Conservation (phyloP, 2,797 vertebrate species). For the Loriculus beryllinus region DNA sequence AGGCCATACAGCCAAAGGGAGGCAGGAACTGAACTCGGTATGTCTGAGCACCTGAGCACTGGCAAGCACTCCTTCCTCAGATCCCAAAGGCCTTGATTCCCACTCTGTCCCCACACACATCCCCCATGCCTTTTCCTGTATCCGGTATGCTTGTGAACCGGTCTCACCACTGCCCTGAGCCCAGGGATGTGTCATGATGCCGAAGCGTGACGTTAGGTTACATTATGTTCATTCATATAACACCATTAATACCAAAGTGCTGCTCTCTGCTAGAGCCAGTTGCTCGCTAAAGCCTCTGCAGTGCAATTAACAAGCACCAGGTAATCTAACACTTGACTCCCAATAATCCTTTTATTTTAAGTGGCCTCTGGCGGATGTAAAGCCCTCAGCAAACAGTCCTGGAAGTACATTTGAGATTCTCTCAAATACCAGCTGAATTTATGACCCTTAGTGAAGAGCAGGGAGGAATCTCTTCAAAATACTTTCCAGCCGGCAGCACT, state of each 20-base stretch:
- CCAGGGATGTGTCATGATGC: neutral
- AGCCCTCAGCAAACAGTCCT: constrained; percentile 46
- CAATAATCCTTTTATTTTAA: constrained; percentile 74
- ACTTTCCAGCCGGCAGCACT: constrained; percentile 69
- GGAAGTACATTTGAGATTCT: constrained; percentile 65
- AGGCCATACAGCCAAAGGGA: neutral
- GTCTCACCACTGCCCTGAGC: neutral
- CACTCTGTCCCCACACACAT: neutral
- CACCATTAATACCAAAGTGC: constrained; percentile 45
- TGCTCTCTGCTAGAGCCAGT: constrained; percentile 56
- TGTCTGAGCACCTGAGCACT: neutral
- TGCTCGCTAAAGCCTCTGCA: constrained; percentile 64
- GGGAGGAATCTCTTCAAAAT: constrained; percentile 68
- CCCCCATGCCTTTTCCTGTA: neutral
- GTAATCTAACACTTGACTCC: constrained; percentile 69
- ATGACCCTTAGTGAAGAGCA: constrained; percentile 60
- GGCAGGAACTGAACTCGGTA: neutral
- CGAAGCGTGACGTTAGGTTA: constrained; percentile 10
- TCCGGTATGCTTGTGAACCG: neutral
- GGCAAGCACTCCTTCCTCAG: neutral
- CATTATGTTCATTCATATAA: constrained; percentile 57
- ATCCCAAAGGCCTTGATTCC: neutral
- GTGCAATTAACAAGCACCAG: constrained; percentile 69
- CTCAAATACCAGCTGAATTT: constrained; percentile 71
- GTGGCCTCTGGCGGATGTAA: constrained; percentile 51